Evolutionary conservation across 2,113 vertebrate species (phyloP).

Genomic region (Eudyptes chrysolophus): DNA sequence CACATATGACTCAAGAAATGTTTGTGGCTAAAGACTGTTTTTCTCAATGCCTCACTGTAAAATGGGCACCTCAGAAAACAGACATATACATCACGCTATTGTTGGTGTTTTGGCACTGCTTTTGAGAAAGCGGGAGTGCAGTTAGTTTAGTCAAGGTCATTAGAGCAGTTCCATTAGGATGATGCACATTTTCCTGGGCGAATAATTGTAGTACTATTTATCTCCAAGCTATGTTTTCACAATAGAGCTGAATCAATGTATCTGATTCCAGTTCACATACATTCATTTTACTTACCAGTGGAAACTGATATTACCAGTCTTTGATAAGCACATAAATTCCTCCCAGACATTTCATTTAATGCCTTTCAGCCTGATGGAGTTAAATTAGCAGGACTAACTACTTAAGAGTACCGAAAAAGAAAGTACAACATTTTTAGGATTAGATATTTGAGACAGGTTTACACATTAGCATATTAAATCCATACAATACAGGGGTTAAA

Average conservation of each 20-base stretch:
- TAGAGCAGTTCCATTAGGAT: not conserved
- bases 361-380: not conserved
- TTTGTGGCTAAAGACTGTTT: not conserved
- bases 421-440: constrained; percentile 16
- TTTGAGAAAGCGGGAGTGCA: not conserved
- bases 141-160: not conserved
- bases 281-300: constrained; percentile 6
- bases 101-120: not conserved
- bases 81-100: not conserved
- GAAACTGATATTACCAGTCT: not conserved
- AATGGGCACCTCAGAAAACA: not conserved
- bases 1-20: not conserved
- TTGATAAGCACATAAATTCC: constrained; percentile 24
- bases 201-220: not conserved
- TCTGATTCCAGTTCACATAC: not conserved
- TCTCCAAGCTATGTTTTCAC: not conserved
- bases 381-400: constrained; percentile 34
- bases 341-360: constrained; percentile 5
- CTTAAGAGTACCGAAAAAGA: not conserved
- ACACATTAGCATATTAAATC: not conserved
- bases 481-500: not conserved
- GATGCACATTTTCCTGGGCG: not conserved
- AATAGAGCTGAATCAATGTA: not conserved
- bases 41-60: not conserved
- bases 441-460: not conserved